Evolutionary conservation across 2,888 invertebrate genomes (phyloP).

Genomic region (Eueremaeus valkanovi): DNA sequence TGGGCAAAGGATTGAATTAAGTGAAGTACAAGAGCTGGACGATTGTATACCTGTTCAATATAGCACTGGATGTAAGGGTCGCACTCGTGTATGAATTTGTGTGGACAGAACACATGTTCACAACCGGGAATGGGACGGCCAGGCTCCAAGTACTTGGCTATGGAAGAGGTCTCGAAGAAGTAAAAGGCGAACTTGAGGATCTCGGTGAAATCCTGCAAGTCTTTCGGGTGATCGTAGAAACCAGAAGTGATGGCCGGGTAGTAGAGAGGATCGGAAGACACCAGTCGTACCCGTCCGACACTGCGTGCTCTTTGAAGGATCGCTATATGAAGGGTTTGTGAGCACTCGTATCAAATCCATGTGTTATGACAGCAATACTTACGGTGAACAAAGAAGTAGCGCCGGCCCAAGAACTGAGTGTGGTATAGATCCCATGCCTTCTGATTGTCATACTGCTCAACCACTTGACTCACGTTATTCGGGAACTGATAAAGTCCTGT

Average conservation of each 20-base stretch:
- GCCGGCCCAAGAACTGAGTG: not conserved
- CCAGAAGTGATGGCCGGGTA: not conserved
- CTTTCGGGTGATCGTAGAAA: not conserved
- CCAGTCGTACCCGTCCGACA: not conserved
- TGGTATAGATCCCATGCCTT: not conserved
- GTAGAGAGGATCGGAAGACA: not conserved
- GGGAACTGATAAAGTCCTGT: not conserved
- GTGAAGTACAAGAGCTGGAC: too few species aligned
- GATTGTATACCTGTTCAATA: constrained; percentile 3
- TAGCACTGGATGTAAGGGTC: not conserved
- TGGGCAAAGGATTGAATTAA: too few species aligned
- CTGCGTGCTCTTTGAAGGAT: not conserved
- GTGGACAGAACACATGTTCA: not conserved
- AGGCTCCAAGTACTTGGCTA: not conserved
- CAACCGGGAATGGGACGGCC: not conserved
- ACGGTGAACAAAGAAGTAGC: constrained; percentile 2
- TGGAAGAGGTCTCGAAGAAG: not conserved
- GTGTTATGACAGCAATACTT: too few species aligned
- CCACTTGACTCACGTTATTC: not conserved
- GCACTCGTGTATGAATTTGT: not conserved
- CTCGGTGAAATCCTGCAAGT: not conserved
- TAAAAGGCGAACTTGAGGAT: not conserved
- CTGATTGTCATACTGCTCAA: not conserved
- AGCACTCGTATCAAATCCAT: too few species aligned
- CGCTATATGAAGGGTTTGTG: too few species aligned